Conservation (phyloP, 2,888 invertebrate species). For the Cryptocheilus praepositus region DNA sequence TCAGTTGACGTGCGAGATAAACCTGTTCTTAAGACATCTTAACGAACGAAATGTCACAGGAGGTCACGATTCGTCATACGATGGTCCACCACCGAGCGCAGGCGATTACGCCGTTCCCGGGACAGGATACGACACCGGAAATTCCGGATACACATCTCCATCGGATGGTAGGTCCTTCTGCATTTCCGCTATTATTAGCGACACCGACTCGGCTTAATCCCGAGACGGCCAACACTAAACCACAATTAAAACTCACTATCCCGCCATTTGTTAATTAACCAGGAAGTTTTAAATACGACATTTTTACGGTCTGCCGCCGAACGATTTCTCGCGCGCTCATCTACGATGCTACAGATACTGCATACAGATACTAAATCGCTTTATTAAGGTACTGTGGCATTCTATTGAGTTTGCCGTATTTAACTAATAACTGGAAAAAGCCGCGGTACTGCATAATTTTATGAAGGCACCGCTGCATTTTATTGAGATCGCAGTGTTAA, state of each 20-base stretch:
- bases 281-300: background rate
- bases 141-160: conserved; percentile 48
- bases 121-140: conserved; percentile 39
- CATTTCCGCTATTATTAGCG: conserved; percentile 9
- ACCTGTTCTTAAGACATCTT: no score
- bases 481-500: no score
- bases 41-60: background rate
- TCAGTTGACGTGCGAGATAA: background rate
- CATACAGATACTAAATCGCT: no score
- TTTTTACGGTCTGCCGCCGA: no score
- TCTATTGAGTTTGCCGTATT: no score
- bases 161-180: conserved; percentile 57
- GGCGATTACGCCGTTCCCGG: conserved; percentile 52
- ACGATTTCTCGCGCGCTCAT: no score
- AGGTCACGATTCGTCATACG: conserved; percentile 58
- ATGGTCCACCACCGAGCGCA: conserved; percentile 58
- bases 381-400: no score
- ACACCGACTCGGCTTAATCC: background rate
- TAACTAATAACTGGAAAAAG: no score
- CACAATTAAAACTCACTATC: background rate
- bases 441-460: no score
- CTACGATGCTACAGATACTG: no score
- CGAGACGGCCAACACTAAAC: background rate
- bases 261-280: background rate
- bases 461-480: no score